Base-by-base conservation (phyloP, 2,888 invertebrate genomes). In the Lithophane ornitopus region DNA sequence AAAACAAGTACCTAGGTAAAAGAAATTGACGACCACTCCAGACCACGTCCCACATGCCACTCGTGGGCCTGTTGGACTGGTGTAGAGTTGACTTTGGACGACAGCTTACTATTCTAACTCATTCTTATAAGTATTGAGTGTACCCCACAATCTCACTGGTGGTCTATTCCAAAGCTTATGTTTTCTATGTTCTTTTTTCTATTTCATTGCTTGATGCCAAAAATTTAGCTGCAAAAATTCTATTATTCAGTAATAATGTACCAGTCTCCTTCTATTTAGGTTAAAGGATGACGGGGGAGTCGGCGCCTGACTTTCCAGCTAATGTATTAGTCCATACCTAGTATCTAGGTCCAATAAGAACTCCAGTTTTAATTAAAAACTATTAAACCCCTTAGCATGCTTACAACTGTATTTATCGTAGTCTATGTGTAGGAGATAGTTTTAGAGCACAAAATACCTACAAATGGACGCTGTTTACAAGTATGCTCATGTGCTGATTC, bases 181-280 rank as follows among this genome's bases (percentile, higher is more conserved):
- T 94, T 95, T 91, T 92, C 90, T 92, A 87, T 90, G 67, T 82
- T 82, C 89, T 89, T 84, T 82, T 74, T 81, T 91, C 90, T 93
- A 90, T 92, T 93, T 92, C 93, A 93, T 95, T 95, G 95, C 96
- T 96, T 96, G 92, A 96, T 95, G 95, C 96, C 96, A 96, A 96
- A 96, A 95, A 96, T 91, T 94, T 95, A 91, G 93, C 93, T 94
- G 93, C 93, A 93, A 90, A 93, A 91, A 91, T 90, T 93, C 89
- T 94, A 93, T 92, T 93, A 93, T 93, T 94, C 94, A 92, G 92
- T 94, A 93, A 93, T 92, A 90, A 91, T 92, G 90, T 94, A 93
- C 91, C 92, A 93, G 90, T 93, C 91, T 93, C 90, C 92, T 93
- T 95, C 92, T 92, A 92, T 95, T 95, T 95, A 95, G 93, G 94